Percentiles rank a stretch among this genome's conserved stretches.
phyloP scores from a whole-genome alignment of 2,888 invertebrate genomes.

The Coremacera marginata region DNA sequence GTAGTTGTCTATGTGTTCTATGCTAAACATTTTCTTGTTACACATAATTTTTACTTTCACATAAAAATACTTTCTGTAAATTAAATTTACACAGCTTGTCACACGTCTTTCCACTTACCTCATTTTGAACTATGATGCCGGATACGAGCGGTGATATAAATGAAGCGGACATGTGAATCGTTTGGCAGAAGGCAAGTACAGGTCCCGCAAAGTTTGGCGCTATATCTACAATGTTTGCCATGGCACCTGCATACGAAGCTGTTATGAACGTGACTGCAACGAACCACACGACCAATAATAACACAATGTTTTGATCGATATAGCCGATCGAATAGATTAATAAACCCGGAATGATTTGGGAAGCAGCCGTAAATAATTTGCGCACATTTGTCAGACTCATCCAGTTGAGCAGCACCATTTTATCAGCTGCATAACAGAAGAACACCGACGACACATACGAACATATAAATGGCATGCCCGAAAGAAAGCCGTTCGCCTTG shows the following conservation, averaged over 20 bases:
- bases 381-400: slow-evolving; percentile 76
- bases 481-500: slow-evolving; percentile 78
- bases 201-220: slow-evolving; percentile 84
- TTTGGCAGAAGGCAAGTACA: slow-evolving; percentile 80
- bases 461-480: slow-evolving; percentile 78
- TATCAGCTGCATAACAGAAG: slow-evolving; percentile 78
- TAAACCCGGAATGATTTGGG: slow-evolving; percentile 79
- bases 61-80: too few relatives aligned
- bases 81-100: too few relatives aligned
- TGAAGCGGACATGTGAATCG: slow-evolving; percentile 82
- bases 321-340: slow-evolving; percentile 76
- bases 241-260: slow-evolving; percentile 80
- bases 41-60: too few relatives aligned
- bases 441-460: slow-evolving; percentile 79
- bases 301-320: slow-evolving; percentile 73
- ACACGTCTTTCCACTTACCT: slow-evolving; percentile 70
- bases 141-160: slow-evolving; percentile 77
- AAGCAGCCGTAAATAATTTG: slow-evolving; percentile 77
- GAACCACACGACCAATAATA: slow-evolving; percentile 77
- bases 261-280: slow-evolving; percentile 79
- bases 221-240: slow-evolving; percentile 83
- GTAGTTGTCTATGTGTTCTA: too few relatives aligned
- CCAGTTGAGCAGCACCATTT: slow-evolving; percentile 72
- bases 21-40: too few relatives aligned
- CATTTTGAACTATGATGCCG: slow-evolving; percentile 74